Conservation (phyloP, 2,888 invertebrate species). For the Salticus scenicus region DNA sequence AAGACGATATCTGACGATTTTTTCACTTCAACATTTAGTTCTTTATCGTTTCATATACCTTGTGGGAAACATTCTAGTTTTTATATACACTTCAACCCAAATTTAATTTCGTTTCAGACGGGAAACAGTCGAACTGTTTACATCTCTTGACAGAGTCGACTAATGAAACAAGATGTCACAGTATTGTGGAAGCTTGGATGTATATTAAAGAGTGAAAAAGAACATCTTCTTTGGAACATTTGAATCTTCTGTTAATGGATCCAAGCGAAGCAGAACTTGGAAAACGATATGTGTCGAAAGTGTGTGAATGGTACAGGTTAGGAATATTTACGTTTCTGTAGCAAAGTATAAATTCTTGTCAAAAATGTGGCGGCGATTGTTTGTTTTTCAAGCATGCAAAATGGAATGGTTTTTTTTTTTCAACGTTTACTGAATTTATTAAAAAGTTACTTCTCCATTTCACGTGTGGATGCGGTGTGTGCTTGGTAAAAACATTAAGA, state of each 20-base stretch:
- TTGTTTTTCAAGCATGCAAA: too few relatives aligned
- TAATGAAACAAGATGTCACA: constrained; percentile 7
- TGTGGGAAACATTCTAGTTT: neutral
- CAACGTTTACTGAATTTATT: too few relatives aligned
- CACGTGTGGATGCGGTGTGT: too few relatives aligned
- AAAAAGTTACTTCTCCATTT: too few relatives aligned
- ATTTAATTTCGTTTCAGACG: neutral
- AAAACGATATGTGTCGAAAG: neutral
- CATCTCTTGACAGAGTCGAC: neutral
- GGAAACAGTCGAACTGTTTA: constrained; percentile 5
- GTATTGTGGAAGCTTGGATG: neutral
- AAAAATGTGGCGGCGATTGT: neutral
- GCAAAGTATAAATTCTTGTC: neutral
- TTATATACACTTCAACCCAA: neutral
- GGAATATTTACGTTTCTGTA: neutral
- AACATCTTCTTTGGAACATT: neutral
- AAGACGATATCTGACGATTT: neutral
- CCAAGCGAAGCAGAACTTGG: neutral
- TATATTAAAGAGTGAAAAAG: neutral
- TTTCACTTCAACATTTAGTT: neutral
- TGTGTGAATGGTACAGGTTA: neutral
- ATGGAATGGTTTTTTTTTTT: too few relatives aligned
- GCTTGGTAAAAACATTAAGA: too few relatives aligned
- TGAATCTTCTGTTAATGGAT: neutral
- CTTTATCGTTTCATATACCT: neutral